These are phyloP conservation scores for Clavelina lepadiformis DNA, from an alignment of 23 tunicate species.

Conservation along the genomic window DNA sequence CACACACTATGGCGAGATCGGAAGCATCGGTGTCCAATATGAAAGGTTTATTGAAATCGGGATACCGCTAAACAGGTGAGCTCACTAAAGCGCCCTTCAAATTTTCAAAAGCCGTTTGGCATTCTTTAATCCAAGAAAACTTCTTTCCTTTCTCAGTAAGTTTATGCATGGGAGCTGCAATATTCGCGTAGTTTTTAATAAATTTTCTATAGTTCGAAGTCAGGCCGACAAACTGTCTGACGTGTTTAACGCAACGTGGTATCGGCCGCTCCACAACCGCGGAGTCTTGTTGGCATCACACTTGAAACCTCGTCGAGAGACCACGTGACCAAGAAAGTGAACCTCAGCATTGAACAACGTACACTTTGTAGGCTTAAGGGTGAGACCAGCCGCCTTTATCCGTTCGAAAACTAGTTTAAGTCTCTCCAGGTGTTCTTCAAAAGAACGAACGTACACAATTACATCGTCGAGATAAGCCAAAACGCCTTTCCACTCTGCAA, in stretches of 20 bases:
- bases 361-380: conserved; percentile 9
- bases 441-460: conserved; percentile 16
- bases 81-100: conserved; percentile 2
- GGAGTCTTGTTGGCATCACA: conserved; percentile 13
- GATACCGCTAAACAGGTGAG: conserved; percentile 22
- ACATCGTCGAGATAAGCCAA: conserved; percentile 15
- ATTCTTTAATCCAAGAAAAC: conserved; percentile 11
- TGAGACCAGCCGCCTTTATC: neutral
- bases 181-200: conserved; percentile 10
- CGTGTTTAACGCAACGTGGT: conserved; percentile 8
- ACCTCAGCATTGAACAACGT: conserved; percentile 4
- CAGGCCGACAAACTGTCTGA: conserved; percentile 34
- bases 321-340: conserved; percentile 8
- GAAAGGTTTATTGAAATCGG: conserved; percentile 15
- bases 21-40: conserved; percentile 27
- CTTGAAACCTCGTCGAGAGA: conserved; percentile 10
- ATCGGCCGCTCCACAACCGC: conserved; percentile 14
- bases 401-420: conserved; percentile 2
- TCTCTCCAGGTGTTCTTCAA: conserved; percentile 19
- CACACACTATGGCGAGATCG: conserved; percentile 24
- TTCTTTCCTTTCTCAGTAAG: neutral
- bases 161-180: conserved; percentile 10
- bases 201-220: conserved; percentile 30
- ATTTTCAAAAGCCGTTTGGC: conserved; percentile 15
- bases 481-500: conserved; percentile 19